These are phyloP conservation scores for Agrypnus murinus DNA, from an alignment of 2,888 invertebrate genomes.

Conservation along the genomic window DNA sequence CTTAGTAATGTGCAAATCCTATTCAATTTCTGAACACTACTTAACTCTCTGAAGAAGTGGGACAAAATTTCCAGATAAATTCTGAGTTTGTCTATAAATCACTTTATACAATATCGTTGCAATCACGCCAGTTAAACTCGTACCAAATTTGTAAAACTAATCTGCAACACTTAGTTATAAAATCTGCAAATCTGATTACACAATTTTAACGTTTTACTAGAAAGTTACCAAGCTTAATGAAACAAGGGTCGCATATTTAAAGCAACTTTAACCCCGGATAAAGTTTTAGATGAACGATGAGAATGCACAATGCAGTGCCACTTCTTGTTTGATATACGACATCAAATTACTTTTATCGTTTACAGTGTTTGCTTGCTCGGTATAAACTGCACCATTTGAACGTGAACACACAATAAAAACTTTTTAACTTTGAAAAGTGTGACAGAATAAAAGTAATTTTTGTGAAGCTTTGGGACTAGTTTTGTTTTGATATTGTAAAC, in stretches of 20 bases:
- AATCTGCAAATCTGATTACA: slow-evolving; percentile 43
- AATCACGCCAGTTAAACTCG: slow-evolving; percentile 28
- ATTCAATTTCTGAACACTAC: slow-evolving; percentile 10
- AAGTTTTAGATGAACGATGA: slow-evolving; percentile 34
- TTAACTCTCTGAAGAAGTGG: slow-evolving; percentile 8
- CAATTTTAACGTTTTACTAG: slow-evolving; percentile 37
- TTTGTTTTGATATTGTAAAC: too few relatives aligned
- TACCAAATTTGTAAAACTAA: slow-evolving; percentile 42
- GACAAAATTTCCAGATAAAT: slow-evolving; percentile 33
- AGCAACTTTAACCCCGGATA: slow-evolving; percentile 28
- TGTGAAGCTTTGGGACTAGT: too few relatives aligned
- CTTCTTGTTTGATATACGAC: slow-evolving; percentile 32
- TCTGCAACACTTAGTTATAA: slow-evolving; percentile 41
- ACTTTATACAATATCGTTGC: slow-evolving; percentile 31
- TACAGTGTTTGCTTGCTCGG: slow-evolving; percentile 30
- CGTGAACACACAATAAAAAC: slow-evolving; percentile 1
- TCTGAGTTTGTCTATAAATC: slow-evolving; percentile 38
- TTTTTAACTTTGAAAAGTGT: slow-evolving; percentile 3
- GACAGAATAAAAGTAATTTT: too few relatives aligned
- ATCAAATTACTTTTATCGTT: slow-evolving; percentile 42
- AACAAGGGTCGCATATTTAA: slow-evolving; percentile 44
- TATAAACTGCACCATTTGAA: slow-evolving; percentile 28
- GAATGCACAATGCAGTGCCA: slow-evolving; percentile 37
- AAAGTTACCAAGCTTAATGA: slow-evolving; percentile 41
- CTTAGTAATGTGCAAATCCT: slow-evolving; percentile 5